These are phyloP conservation scores for Channa maculata DNA, from an alignment of 2,113 vertebrate species.

Conservation along the genomic window DNA sequence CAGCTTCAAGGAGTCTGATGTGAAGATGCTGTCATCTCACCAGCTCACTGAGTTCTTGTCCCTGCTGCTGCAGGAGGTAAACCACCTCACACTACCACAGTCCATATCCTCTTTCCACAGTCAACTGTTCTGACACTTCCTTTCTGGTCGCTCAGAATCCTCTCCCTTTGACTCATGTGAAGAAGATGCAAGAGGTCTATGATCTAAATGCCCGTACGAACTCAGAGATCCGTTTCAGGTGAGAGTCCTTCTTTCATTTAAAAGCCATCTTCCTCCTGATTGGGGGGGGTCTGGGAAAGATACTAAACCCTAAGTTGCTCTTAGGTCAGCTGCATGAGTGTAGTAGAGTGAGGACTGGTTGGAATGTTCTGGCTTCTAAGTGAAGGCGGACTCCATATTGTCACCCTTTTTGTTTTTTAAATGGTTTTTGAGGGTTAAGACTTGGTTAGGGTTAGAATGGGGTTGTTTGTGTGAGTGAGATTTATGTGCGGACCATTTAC, in stretches of 20 bases:
- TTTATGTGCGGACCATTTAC: too few species aligned
- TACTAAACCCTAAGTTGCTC: too few species aligned
- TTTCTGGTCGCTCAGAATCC: slow-evolving; percentile 79
- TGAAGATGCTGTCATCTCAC: slow-evolving; percentile 90
- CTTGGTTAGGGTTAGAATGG: too few species aligned
- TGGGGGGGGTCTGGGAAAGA: neutral
- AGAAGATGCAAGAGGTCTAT: slow-evolving; percentile 94
- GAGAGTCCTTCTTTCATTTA: neutral
- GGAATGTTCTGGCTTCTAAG: too few species aligned
- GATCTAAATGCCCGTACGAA: slow-evolving; percentile 88
- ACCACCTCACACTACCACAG: neutral
- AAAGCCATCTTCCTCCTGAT: slow-evolving; percentile 3
- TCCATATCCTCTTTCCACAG: neutral
- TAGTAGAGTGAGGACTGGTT: too few species aligned
- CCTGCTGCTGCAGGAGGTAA: slow-evolving; percentile 90
- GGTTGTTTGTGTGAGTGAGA: too few species aligned
- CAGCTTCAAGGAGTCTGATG: slow-evolving; percentile 85
- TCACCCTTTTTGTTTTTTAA: too few species aligned
- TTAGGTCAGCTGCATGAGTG: too few species aligned
- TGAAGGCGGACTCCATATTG: too few species aligned
- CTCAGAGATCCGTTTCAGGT: slow-evolving; percentile 95
- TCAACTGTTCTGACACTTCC: neutral
- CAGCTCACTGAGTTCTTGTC: slow-evolving; percentile 94
- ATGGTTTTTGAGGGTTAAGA: too few species aligned
- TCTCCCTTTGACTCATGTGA: slow-evolving; percentile 89